Conservation (phyloP, 2,113 vertebrate genomes). For the Speoplatyrhinus poulsoni region DNA sequence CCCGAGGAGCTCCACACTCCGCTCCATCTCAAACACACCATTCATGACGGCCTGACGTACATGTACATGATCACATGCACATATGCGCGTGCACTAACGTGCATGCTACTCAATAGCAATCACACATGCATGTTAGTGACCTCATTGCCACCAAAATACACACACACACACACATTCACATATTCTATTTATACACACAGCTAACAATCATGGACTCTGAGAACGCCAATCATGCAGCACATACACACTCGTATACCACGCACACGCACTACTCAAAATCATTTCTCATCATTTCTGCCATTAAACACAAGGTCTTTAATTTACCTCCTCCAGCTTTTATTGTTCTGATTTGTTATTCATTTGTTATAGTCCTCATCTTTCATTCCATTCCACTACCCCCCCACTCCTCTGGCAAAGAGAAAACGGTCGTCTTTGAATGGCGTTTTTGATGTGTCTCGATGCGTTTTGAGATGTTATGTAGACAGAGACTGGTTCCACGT, state of each 20-base stretch:
- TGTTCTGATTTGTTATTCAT: slow-evolving; percentile 68
- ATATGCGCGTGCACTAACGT: background rate
- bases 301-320: slow-evolving; percentile 43
- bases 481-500: slow-evolving; percentile 57
- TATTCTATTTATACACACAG: background rate
- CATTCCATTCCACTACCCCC: slow-evolving; percentile 5
- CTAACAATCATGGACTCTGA: background rate
- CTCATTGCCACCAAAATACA: slow-evolving; percentile 12
- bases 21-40: slow-evolving; percentile 75
- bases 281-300: slow-evolving; percentile 32
- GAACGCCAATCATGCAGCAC: background rate
- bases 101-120: background rate
- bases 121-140: slow-evolving; percentile 2
- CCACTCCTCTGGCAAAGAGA: slow-evolving; percentile 17
- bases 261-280: slow-evolving; percentile 19
- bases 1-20: slow-evolving; percentile 75
- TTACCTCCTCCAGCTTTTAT: slow-evolving; percentile 57
- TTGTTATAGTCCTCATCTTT: slow-evolving; percentile 41
- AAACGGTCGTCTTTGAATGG: slow-evolving; percentile 55
- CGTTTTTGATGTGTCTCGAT: slow-evolving; percentile 56
- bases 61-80: slow-evolving; percentile 1
- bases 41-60: slow-evolving; percentile 74
- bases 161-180: background rate
- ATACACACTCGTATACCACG: background rate
- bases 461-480: slow-evolving; percentile 53